A percentile compares a stretch with the other conserved stretches of the same genome.
These are phyloP conservation scores for Aeoliscus strigatus DNA, from an alignment of 2,797 vertebrate species.

Conservation along the genomic window DNA sequence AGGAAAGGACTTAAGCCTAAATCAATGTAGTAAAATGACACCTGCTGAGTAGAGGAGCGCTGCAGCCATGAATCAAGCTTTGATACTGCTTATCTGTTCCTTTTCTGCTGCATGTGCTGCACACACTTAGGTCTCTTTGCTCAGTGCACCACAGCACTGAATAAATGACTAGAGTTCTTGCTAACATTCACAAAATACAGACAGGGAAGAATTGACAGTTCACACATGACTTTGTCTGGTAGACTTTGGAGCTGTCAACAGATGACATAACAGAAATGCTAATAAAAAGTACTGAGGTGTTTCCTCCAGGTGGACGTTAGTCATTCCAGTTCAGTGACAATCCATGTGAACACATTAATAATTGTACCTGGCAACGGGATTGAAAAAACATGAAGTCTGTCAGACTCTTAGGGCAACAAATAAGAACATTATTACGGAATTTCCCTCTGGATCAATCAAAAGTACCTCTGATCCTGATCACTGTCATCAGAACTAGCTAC, in stretches of 20 bases:
- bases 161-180: too few relatives aligned
- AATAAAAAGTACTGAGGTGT: constrained; percentile 25
- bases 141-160: constrained; percentile 19
- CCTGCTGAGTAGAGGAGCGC: constrained; percentile 35
- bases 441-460: too few relatives aligned
- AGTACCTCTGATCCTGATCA: too few relatives aligned
- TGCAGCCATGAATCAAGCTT: constrained; percentile 49
- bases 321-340: constrained; percentile 46
- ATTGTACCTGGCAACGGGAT: constrained; percentile 42
- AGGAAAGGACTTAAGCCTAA: constrained; percentile 29
- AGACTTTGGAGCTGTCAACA: constrained; percentile 16
- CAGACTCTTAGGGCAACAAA: constrained; percentile 27
- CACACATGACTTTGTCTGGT: constrained; percentile 20
- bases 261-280: constrained; percentile 20
- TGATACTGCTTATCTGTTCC: constrained; percentile 42
- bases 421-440: too few relatives aligned
- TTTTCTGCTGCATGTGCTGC: constrained; percentile 36
- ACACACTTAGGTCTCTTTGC: constrained; percentile 25
- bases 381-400: constrained; percentile 31
- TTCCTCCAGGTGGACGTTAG: constrained; percentile 37
- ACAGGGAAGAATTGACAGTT: constrained; percentile 18
- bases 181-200: constrained; percentile 7
- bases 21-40: constrained; percentile 20
- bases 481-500: too few relatives aligned
- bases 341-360: constrained; percentile 29